Base-by-base conservation (phyloP, 2,888 invertebrate species). In the Luperina testacea region DNA sequence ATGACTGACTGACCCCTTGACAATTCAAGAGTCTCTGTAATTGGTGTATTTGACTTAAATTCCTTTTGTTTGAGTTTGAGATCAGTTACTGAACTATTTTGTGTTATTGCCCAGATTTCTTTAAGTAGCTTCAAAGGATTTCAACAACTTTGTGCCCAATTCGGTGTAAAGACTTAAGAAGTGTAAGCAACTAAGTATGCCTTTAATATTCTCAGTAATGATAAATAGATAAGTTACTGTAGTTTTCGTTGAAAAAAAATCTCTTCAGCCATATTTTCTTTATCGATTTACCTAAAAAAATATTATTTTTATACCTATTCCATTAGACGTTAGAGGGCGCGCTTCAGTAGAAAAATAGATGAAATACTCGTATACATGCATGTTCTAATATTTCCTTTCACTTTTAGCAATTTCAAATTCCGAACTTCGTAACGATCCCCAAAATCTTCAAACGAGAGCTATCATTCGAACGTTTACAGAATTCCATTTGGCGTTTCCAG, bases 391-490 rank as follows among this genome's bases (percentile, higher is more conserved):
- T 15, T 24, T 13, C 27, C 38, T 57, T 78, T 82, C 77, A 77
- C 65, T 61, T 73, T 42, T 7, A 75, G 7, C 2, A 61, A 51
- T 72, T 75, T 67, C 1, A 61, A 75, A 74, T 64, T 48, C 51
- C 11, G 0, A 76, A 74, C 42, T 67, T 87, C 57, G 68, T 38
- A 77, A 75, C 59, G 76, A 76, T 73, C 65, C 48, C 75, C 48
- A 67, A 79, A 73, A 53, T 27, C 42, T 64, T 38, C 51, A 81
- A 81, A 72, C 51, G 70, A 67, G 72, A 73, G 72, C 82, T 80
- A 82, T 80, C 81, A 81, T 89, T 84, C 65, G 59, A 80, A 85
- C 84, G 82, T 86, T 88, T 85, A 82, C 69, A 65, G 75, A 88
- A 82, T 84, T 80, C 75, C 87, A 75, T 81, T 86, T 83, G 65